phyloP scores from a whole-genome alignment of 2,113 vertebrate species.

The Phasianus colchicus region DNA sequence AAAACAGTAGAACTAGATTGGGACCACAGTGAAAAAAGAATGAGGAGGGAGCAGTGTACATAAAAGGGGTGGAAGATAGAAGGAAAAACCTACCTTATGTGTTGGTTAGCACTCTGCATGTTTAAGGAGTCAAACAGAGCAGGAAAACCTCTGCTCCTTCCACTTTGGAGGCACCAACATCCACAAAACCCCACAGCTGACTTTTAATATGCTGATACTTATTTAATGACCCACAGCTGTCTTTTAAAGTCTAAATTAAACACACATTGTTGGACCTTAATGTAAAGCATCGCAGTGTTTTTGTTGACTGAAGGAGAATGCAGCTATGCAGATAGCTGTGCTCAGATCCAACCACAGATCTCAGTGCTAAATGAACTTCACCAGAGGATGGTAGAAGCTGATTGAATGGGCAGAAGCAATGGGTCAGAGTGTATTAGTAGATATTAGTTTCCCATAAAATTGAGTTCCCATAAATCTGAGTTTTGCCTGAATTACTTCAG shows the following conservation, averaged over 20 bases:
- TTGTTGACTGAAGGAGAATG: background rate
- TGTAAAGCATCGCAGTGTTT: background rate
- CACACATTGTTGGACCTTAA: background rate
- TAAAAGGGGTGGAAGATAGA: background rate
- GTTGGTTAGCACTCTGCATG: background rate
- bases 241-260: conserved; percentile 18
- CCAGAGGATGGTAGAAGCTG: background rate
- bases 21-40: background rate
- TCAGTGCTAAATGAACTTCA: background rate
- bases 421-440: background rate
- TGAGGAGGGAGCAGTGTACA: background rate
- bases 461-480: no score
- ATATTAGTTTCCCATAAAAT: background rate
- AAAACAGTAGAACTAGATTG: background rate
- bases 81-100: background rate
- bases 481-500: background rate
- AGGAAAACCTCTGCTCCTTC: background rate
- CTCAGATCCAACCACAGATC: background rate
- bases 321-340: background rate
- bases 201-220: background rate
- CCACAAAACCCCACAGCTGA: background rate
- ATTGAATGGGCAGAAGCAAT: background rate
- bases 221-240: conserved; percentile 8
- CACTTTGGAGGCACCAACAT: background rate
- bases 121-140: background rate